Base-by-base conservation (phyloP, 2,797 vertebrate species). In the Carcharodon carcharias region DNA sequence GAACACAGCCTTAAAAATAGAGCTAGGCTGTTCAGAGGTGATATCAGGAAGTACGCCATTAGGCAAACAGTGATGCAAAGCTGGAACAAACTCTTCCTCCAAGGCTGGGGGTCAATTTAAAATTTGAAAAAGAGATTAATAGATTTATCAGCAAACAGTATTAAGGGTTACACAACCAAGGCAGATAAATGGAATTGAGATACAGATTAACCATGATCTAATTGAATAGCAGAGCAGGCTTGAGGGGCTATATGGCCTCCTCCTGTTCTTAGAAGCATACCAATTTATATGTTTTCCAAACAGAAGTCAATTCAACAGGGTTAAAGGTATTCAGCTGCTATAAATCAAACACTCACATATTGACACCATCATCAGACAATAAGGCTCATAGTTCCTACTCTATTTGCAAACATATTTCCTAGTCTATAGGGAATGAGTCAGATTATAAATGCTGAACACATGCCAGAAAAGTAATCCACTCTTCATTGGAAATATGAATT, bases 401-500 rank as follows among this genome's bases (percentile, higher is more conserved):
- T 89, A 96, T 96, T 77, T 97, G 95, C 95, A 92, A 97, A 97
- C 98, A 97, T 96, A 96, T 96, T 97, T 96, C 97, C 96, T 96
- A 97, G 96, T 97, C 97, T 97, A 96, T 96, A 97, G 97, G 97
- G 96, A 96, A 97, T 97, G 97, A 98, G 97, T 98, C 97, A 98
- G 97, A 96, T 97, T 97, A 97, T 97, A 97, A 97, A 97, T 97
- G 96, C 97, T 98, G 97, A 97, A 97, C 97, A 88, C 80, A 97
- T 97, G 98, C 97, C 97, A 98, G 97, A 97, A 28, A 89, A 97
- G 96, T 97, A 97, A 97, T 97, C 97, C 97, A 97, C 97, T 98
- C 98, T 98, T 98, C 97, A 98, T 98, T 97, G 98, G 96, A 97
- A 97, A 97, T 97, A 97, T 97, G 97, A 98, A 97, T 97, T 98